Evolutionary conservation across 2,113 vertebrate genomes (phyloP).

Genomic region (Pangasianodon gigas): DNA sequence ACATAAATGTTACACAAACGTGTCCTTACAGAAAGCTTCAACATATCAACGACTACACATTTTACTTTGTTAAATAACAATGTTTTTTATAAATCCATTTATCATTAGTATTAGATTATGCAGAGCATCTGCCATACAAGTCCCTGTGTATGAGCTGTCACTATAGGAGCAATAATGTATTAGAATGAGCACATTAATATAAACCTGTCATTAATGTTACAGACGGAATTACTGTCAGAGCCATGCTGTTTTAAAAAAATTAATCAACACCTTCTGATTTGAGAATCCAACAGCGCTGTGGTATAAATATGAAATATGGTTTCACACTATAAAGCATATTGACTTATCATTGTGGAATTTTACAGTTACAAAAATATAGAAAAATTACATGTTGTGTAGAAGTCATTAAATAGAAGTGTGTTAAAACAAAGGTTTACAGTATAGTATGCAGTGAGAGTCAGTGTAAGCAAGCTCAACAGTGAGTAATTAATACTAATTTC

Average conservation of each 20-base stretch:
- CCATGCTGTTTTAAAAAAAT: neutral
- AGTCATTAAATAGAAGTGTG: neutral
- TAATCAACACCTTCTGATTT: neutral
- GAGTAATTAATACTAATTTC: neutral
- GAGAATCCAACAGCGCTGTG: neutral
- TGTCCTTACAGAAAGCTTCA: neutral
- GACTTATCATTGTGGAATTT: neutral
- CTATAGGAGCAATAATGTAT: neutral
- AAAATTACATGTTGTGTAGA: neutral
- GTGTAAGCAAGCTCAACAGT: neutral
- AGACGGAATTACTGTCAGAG: neutral
- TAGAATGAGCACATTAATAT: neutral
- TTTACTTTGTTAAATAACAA: neutral
- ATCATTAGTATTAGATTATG: neutral
- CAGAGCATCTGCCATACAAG: neutral
- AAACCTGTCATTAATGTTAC: neutral
- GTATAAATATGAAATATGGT: neutral
- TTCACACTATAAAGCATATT: neutral
- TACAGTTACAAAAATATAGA: neutral
- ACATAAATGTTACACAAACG: neutral
- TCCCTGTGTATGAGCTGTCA: neutral
- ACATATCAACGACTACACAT: neutral
- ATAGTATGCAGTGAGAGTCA: neutral
- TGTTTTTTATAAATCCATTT: neutral
- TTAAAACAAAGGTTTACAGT: neutral